Conservation (phyloP, 2,113 vertebrate genomes). For the Myotis yumanensis region DNA sequence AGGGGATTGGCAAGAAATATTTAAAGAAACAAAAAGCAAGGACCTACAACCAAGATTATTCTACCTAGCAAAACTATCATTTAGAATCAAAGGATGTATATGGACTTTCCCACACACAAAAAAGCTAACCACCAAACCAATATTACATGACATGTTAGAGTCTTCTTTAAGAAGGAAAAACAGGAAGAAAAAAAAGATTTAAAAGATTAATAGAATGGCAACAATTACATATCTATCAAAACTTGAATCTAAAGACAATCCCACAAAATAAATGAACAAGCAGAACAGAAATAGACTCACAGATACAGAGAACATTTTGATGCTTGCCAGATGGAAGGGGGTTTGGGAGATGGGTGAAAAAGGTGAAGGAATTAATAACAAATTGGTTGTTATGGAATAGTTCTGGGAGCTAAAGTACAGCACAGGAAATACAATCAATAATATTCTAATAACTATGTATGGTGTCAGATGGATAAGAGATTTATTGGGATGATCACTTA, state of each 20-base stretch:
- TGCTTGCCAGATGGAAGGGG: background rate
- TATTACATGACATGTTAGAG: background rate
- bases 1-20: background rate
- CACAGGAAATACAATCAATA: background rate
- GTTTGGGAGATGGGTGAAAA: background rate
- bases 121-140: background rate
- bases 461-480: background rate
- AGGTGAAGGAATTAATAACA: background rate
- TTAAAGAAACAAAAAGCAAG: background rate
- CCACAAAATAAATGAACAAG: background rate
- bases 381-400: background rate
- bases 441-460: background rate
- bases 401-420: background rate
- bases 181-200: background rate
- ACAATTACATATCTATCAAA: background rate
- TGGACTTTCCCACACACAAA: background rate
- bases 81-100: background rate
- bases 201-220: background rate
- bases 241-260: background rate
- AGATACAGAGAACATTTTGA: background rate
- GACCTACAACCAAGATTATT: background rate
- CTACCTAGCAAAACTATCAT: background rate
- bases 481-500: background rate
- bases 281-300: background rate
- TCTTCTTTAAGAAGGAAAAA: background rate